Conservation (phyloP, 2,888 invertebrate species). For the Sarcophaga subvicina region DNA sequence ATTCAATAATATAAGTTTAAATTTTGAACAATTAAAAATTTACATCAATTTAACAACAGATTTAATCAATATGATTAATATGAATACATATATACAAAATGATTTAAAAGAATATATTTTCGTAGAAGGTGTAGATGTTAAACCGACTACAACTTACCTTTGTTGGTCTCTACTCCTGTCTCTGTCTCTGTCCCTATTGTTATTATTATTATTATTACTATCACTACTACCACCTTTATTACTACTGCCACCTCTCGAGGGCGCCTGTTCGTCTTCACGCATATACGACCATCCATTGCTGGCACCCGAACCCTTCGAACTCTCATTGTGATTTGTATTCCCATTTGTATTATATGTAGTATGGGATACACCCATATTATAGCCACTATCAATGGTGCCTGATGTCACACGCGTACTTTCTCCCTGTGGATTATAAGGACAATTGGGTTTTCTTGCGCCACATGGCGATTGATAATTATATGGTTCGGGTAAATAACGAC, state of each 20-base stretch:
- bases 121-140: slow-evolving; percentile 11
- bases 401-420: slow-evolving; percentile 74
- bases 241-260: slow-evolving; percentile 59
- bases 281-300: slow-evolving; percentile 75
- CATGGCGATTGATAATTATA: slow-evolving; percentile 73
- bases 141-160: slow-evolving; percentile 77
- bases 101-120: neutral
- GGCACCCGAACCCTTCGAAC: slow-evolving; percentile 36
- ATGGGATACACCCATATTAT: slow-evolving; percentile 59
- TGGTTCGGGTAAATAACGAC: slow-evolving; percentile 70
- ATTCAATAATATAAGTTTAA: neutral
- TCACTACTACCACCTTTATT: slow-evolving; percentile 60
- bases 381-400: slow-evolving; percentile 74
- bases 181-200: slow-evolving; percentile 69
- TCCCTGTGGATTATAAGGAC: slow-evolving; percentile 71
- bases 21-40: neutral
- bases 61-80: slow-evolving; percentile 10
- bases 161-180: slow-evolving; percentile 74
- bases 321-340: slow-evolving; percentile 48
- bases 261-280: slow-evolving; percentile 74
- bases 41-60: slow-evolving; percentile 27
- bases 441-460: slow-evolving; percentile 73
- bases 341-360: slow-evolving; percentile 57
- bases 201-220: slow-evolving; percentile 67
- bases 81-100: neutral